Percentiles rank a stretch among this genome's conserved stretches.
phyloP scores from a whole-genome alignment of 1,140 invertebrate species.

The Psilanteris sp. region DNA sequence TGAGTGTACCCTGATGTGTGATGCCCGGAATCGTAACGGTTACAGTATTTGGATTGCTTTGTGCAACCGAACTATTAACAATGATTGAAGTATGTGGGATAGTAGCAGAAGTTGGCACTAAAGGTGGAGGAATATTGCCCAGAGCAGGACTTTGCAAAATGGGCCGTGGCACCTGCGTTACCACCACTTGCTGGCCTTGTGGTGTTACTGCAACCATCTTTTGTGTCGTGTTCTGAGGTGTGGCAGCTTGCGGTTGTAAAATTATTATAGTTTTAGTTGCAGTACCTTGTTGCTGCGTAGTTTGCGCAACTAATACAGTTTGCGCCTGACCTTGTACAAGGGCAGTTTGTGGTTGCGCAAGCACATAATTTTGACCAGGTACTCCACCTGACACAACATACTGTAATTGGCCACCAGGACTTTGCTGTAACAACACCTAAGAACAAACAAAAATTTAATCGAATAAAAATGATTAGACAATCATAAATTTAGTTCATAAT shows the following conservation, averaged over 20 bases:
- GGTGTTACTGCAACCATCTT: slow-evolving; percentile 84
- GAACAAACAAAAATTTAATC: too few relatives aligned
- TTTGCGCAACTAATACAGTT: slow-evolving; percentile 83
- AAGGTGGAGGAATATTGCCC: slow-evolving; percentile 76
- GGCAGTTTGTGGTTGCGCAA: slow-evolving; percentile 83
- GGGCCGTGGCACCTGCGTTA: slow-evolving; percentile 80
- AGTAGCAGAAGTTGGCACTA: slow-evolving; percentile 76
- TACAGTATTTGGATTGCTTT: slow-evolving; percentile 59
- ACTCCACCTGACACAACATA: slow-evolving; percentile 81
- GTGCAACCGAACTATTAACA: slow-evolving; percentile 73
- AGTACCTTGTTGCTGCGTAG: slow-evolving; percentile 82
- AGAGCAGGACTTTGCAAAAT: slow-evolving; percentile 79
- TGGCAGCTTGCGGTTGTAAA: slow-evolving; percentile 82
- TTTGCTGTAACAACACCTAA: slow-evolving; percentile 74
- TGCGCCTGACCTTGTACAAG: slow-evolving; percentile 83
- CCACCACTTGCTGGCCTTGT: slow-evolving; percentile 83
- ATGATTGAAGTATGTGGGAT: slow-evolving; percentile 77
- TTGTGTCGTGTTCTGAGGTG: slow-evolving; percentile 72
- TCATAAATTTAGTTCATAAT: too few relatives aligned
- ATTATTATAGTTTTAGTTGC: slow-evolving; percentile 87
- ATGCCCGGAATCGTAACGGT: slow-evolving; percentile 63
- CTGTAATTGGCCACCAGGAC: slow-evolving; percentile 76
- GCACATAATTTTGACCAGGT: slow-evolving; percentile 82
- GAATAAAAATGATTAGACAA: too few relatives aligned
- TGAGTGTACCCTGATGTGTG: slow-evolving; percentile 69